Evolutionary conservation across 2,888 invertebrate genomes (phyloP).

Genomic region (Ennomos erosarius): DNA sequence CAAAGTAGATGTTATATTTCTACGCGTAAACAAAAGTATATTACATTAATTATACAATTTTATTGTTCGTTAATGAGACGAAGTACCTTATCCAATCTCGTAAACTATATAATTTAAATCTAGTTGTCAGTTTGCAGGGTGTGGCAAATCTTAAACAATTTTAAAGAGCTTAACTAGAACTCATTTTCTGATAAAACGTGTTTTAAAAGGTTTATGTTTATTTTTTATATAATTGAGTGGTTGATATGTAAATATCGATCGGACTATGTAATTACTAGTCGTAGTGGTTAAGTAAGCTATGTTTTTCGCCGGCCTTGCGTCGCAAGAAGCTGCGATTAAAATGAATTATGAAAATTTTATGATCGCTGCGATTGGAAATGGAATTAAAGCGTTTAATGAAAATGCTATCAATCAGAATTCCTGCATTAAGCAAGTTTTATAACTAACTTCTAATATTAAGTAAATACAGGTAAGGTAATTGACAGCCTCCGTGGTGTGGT

Average conservation of each 20-base stretch:
- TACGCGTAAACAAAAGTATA: not conserved
- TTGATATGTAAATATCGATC: slow-evolving; percentile 39
- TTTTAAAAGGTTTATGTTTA: slow-evolving; percentile 18
- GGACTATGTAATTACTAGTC: slow-evolving; percentile 33
- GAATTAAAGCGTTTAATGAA: slow-evolving; percentile 48
- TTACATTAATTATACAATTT: not conserved
- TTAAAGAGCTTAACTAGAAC: slow-evolving; percentile 16
- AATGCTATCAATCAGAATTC: slow-evolving; percentile 50
- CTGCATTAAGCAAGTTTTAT: slow-evolving; percentile 26
- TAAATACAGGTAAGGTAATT: too few relatives aligned
- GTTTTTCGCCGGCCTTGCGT: slow-evolving; percentile 46
- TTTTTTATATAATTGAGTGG: slow-evolving; percentile 25
- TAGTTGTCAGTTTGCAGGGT: slow-evolving; percentile 2
- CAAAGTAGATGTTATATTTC: not conserved
- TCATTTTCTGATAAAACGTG: slow-evolving; percentile 22
- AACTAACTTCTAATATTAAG: too few relatives aligned
- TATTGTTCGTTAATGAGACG: not conserved
- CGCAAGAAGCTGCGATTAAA: slow-evolving; percentile 29
- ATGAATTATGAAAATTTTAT: slow-evolving; percentile 54
- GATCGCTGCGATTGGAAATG: slow-evolving; percentile 52
- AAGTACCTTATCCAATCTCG: not conserved
- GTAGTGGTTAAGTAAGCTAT: slow-evolving; percentile 34
- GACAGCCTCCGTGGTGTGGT: too few relatives aligned
- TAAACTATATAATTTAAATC: too few relatives aligned
- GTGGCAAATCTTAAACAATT: slow-evolving; percentile 20